Evolutionary conservation across 2,113 vertebrate species (phyloP).

Genomic region (Astur gentilis): DNA sequence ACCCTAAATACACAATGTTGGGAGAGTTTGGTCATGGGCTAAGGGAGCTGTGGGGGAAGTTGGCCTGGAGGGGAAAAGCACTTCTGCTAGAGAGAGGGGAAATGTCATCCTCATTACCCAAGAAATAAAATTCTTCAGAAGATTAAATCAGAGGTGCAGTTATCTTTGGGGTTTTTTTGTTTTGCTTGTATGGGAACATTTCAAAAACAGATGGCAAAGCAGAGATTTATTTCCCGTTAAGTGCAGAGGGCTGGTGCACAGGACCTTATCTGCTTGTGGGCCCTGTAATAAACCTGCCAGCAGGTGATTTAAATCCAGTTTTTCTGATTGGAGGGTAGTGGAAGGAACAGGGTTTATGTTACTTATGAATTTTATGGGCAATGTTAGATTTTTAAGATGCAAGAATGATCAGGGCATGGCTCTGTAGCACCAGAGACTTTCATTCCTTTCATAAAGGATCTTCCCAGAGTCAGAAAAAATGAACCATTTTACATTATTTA

Average conservation of each 20-base stretch:
- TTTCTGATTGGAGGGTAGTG: constrained; percentile 29
- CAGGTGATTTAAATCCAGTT: constrained; percentile 54
- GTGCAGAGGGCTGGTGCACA: constrained; percentile 49
- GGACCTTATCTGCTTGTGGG: constrained; percentile 57
- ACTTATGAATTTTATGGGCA: constrained; percentile 28
- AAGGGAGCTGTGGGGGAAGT: not conserved
- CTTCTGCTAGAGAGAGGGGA: not conserved
- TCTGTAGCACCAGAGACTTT: not conserved
- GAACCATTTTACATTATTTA: constrained; percentile 6
- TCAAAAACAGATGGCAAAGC: constrained; percentile 41
- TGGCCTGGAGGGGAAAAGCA: not conserved
- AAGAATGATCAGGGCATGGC: not conserved
- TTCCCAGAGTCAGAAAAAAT: not conserved
- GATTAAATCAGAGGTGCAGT: not conserved
- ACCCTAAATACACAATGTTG: accelerated
- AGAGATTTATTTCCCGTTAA: constrained; percentile 32
- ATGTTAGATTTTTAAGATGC: constrained; percentile 4
- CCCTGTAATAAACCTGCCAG: constrained; percentile 59
- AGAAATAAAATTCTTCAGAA: not conserved
- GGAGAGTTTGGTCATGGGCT: not conserved
- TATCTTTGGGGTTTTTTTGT: not conserved
- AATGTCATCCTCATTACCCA: not conserved
- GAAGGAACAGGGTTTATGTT: constrained; percentile 19
- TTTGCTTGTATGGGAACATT: not conserved
- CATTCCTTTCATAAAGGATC: not conserved